Percentiles rank a stretch among this genome's conserved stretches.
These are phyloP conservation scores for Tetrapedia diversipes DNA, from an alignment of 2,888 invertebrate genomes.

Conservation along the genomic window DNA sequence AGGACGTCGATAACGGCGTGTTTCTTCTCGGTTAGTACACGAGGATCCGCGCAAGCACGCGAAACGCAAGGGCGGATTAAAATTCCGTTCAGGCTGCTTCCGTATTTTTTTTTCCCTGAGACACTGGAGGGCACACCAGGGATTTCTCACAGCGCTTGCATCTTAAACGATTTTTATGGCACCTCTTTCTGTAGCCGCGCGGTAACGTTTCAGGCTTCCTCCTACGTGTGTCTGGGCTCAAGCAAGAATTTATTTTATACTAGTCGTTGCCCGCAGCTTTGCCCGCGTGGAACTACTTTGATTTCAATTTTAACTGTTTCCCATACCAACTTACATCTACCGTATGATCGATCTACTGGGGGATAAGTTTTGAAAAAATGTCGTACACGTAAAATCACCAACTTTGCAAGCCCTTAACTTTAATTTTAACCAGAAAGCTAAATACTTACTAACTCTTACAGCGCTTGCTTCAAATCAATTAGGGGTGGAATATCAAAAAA, in stretches of 20 bases:
- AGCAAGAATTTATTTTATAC: slow-evolving; percentile 36
- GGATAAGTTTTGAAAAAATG: no score
- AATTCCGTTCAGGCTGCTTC: slow-evolving; percentile 74
- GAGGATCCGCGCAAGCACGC: slow-evolving; percentile 20
- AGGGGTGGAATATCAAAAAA: no score
- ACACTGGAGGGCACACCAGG: slow-evolving; percentile 69
- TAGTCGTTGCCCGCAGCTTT: no score
- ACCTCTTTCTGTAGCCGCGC: slow-evolving; percentile 49
- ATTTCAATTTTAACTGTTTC: no score
- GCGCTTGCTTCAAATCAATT: no score
- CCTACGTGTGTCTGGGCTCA: background rate
- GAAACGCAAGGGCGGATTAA: slow-evolving; percentile 71
- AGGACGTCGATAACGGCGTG: slow-evolving; percentile 12
- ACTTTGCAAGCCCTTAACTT: no score
- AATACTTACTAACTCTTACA: no score
- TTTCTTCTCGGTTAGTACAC: background rate
- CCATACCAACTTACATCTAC: no score
- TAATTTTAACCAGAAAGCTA: no score
- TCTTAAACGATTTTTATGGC: slow-evolving; percentile 75
- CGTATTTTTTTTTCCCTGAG: slow-evolving; percentile 65
- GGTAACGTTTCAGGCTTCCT: slow-evolving; percentile 31
- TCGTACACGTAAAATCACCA: no score
- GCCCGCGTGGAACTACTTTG: no score
- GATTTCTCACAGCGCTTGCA: slow-evolving; percentile 72
- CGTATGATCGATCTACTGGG: no score